Conservation (phyloP, 2,888 invertebrate species). For the Acanthococcus lagerstroemiae region DNA sequence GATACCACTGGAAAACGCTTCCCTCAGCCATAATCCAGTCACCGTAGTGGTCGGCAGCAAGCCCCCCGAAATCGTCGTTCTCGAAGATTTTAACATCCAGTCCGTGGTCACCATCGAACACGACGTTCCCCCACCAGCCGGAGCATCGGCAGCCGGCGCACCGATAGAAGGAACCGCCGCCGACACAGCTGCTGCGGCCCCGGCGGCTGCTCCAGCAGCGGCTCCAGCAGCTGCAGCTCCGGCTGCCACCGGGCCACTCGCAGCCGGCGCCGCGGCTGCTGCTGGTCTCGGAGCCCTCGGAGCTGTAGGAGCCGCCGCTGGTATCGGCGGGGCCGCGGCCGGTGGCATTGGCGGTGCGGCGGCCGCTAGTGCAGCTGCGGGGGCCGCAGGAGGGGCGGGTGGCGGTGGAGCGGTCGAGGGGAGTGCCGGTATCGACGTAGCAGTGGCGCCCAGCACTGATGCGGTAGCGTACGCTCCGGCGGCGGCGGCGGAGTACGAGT, state of each 20-base stretch:
- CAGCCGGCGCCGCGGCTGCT: conserved; percentile 34
- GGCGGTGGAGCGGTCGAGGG: conserved; percentile 29
- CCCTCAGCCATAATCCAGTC: conserved; percentile 20
- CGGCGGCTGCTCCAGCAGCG: not conserved
- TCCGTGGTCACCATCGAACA: not conserved
- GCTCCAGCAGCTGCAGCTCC: not conserved
- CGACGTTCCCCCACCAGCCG: not conserved
- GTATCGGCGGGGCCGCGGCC: conserved; percentile 8
- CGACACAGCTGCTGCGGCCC: conserved; percentile 7
- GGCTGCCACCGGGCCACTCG: conserved; percentile 18
- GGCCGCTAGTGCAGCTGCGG: conserved; percentile 34
- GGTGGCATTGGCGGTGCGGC: conserved; percentile 24
- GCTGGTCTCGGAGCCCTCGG: conserved; percentile 29
- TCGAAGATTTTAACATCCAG: conserved; percentile 21
- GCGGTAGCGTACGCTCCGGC: conserved; percentile 5
- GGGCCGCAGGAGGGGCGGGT: conserved; percentile 28
- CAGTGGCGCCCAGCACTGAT: not conserved
- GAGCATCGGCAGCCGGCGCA: not conserved
- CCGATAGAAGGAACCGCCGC: not conserved
- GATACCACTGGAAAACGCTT: conserved; percentile 17
- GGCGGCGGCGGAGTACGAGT: not conserved
- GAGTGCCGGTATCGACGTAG: conserved; percentile 31
- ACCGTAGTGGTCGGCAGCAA: conserved; percentile 16
- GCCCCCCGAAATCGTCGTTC: conserved; percentile 20
- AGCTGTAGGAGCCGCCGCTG: conserved; percentile 18